Evolutionary conservation across 2,797 vertebrate species (phyloP).

Genomic region (Petrocephalus sullivani): DNA sequence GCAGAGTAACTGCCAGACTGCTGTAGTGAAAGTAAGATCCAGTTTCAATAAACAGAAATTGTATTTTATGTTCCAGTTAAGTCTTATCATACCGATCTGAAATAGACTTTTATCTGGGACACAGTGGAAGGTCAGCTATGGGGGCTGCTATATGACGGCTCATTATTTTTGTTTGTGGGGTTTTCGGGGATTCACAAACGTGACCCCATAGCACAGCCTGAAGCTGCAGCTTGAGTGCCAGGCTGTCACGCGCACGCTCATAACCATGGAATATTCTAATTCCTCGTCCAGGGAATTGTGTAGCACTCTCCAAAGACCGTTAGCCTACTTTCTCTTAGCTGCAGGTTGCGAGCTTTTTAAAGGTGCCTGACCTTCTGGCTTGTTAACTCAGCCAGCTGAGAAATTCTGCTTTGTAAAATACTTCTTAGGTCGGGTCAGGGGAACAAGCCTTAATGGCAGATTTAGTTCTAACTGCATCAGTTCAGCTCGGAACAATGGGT

Average conservation of each 20-base stretch:
- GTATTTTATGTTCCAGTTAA: not conserved
- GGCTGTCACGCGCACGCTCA: not conserved
- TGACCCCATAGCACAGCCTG: not conserved
- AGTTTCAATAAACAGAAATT: constrained; percentile 4
- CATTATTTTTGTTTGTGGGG: not conserved
- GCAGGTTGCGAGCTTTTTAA: not conserved
- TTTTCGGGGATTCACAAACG: not conserved
- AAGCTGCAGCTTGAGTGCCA: not conserved
- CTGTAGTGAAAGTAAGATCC: not conserved
- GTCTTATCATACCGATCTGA: not conserved
- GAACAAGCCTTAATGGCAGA: not conserved
- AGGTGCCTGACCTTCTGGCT: not conserved
- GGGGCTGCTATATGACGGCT: not conserved
- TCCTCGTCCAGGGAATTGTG: not conserved
- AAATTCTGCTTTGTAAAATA: not conserved
- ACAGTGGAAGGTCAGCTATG: not conserved
- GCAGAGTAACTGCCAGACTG: not conserved
- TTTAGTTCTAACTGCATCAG: not conserved
- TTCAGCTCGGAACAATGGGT: not conserved
- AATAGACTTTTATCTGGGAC: not conserved
- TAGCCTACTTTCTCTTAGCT: not conserved
- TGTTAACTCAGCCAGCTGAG: not conserved
- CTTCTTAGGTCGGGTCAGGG: not conserved
- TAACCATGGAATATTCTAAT: not conserved
- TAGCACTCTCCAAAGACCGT: not conserved